phyloP scores from a whole-genome alignment of 2,888 invertebrate genomes.

The Euplagia quadripunctaria region DNA sequence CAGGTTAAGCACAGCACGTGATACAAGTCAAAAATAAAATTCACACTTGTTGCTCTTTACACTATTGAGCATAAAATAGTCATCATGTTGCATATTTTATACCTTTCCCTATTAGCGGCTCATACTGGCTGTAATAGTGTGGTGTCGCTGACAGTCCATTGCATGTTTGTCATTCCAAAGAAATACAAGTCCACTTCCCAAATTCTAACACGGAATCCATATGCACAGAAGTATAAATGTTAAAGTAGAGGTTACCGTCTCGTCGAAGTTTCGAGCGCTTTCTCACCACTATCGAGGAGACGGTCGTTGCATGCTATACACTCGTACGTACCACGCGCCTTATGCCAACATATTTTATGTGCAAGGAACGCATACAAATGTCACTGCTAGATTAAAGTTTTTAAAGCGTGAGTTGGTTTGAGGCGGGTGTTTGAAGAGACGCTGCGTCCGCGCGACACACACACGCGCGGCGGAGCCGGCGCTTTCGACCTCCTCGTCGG shows the following conservation, averaged over 20 bases:
- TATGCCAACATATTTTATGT: slow-evolving; percentile 55
- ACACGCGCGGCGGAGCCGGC: slow-evolving; percentile 85
- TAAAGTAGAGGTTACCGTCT: slow-evolving; percentile 69
- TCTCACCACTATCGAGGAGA: slow-evolving; percentile 63
- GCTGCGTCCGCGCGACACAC: slow-evolving; percentile 77
- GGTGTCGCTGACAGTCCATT: slow-evolving; percentile 81
- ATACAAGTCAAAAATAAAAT: slow-evolving; percentile 63
- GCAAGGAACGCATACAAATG: slow-evolving; percentile 2
- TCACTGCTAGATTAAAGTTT: slow-evolving; percentile 21
- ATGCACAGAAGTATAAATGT: slow-evolving; percentile 74
- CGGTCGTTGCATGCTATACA: slow-evolving; percentile 80
- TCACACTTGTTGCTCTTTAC: slow-evolving; percentile 78
- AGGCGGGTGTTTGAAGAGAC: slow-evolving; percentile 63
- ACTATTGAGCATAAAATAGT: slow-evolving; percentile 78
- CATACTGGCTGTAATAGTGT: slow-evolving; percentile 76
- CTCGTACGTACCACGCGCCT: slow-evolving; percentile 67
- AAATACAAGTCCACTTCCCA: slow-evolving; percentile 70
- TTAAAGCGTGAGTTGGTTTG: slow-evolving; percentile 59
- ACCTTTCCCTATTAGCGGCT: slow-evolving; percentile 86
- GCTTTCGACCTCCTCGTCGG: slow-evolving; percentile 73
- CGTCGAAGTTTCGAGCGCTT: slow-evolving; percentile 58
- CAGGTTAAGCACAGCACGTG: slow-evolving; percentile 82
- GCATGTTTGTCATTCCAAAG: slow-evolving; percentile 80
- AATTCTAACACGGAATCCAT: slow-evolving; percentile 74
- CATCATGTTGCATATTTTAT: slow-evolving; percentile 86